Base-by-base conservation (phyloP, 2,113 vertebrate genomes). In the Lophotis ruficrista region DNA sequence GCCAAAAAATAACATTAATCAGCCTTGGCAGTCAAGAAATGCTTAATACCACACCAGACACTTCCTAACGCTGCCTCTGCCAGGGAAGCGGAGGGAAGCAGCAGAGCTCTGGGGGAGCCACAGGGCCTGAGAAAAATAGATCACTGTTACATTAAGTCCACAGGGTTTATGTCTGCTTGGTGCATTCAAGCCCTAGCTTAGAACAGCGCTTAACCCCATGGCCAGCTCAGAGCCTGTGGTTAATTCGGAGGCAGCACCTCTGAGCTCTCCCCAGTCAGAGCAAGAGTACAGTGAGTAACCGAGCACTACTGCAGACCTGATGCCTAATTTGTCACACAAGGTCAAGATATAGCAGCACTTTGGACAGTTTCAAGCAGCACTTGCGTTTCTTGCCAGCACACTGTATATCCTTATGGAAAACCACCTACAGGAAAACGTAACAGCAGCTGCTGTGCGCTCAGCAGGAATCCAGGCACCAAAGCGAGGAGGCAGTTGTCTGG, bases 201-300 rank as follows among this genome's bases (percentile, higher is more conserved):
- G 50, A 71, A 69, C 7, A 68, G 19, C 4, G 1, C 43, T 68
- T 92, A 75, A 79, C 19, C 18, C 35, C 61, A 23, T 7, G 22
- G 70, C 53, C 71, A 76, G 45, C 28, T 83, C 58, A 56, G 71
- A 83, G 65, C 17, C 84, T 70, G 23, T 3, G 5, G 45, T 37
- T 50, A 43, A 65, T 69, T 18, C 5, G 4, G 50, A 83, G 58
- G 23, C 58, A 58, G 80, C 56, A 65, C 28, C 60, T 70, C 76
- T 77, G 62, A 60, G 62, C 48, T 71, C 68, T 64, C 48, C 43
- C 12, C n/a, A 23, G 30, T 33, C 56, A 54, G 60, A 81, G 56
- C 25, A 56, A n/a, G 11, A 45, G 33, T 3, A 68, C 17, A 5
- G 0, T 22, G 41, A 69, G 30, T 47, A 58, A 89, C 1, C 0